Evolutionary conservation across 2,113 vertebrate species (phyloP).

Genomic region (Phalacrocorax pelagicus): DNA sequence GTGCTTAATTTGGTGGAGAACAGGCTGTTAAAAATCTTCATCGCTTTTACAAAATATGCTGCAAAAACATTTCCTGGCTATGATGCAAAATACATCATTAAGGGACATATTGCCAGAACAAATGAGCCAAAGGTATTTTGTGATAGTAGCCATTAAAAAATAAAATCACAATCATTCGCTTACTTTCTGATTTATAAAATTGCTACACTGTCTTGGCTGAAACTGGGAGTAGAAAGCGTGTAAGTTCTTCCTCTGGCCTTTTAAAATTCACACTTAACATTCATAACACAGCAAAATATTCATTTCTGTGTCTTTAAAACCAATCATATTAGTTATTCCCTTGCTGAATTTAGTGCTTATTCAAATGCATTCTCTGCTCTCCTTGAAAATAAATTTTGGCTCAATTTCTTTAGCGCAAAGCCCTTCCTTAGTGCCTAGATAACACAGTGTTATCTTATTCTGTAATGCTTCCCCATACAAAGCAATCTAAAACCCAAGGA

Average conservation of each 20-base stretch:
- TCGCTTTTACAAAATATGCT: background rate
- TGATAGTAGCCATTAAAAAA: slow-evolving; percentile 12
- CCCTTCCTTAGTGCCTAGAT: slow-evolving; percentile 12
- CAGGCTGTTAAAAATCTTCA: slow-evolving; percentile 11
- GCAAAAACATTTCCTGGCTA: background rate
- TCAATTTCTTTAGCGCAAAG: slow-evolving; percentile 5
- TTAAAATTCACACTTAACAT: background rate
- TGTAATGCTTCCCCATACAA: slow-evolving; percentile 41
- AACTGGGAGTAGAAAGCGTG: background rate
- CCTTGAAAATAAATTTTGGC: slow-evolving; percentile 51
- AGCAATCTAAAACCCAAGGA: slow-evolving; percentile 46
- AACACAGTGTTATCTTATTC: slow-evolving; percentile 55
- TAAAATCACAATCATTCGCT: slow-evolving; percentile 1
- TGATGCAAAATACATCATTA: background rate
- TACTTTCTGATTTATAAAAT: slow-evolving; percentile 32
- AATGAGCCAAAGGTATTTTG: slow-evolving; percentile 48
- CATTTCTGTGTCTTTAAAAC: slow-evolving; percentile 52
- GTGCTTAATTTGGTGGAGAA: slow-evolving; percentile 34
- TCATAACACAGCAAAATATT: slow-evolving; percentile 22
- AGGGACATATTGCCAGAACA: slow-evolving; percentile 4
- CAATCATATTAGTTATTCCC: slow-evolving; percentile 51
- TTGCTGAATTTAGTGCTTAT: slow-evolving; percentile 52
- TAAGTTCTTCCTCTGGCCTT: background rate
- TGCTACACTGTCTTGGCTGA: background rate
- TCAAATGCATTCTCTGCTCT: slow-evolving; percentile 18